Evolutionary conservation across 2,797 vertebrate genomes (phyloP), one percentile per base, ranked within the genome.

Genomic region (Enteromius radiatus): DNA sequence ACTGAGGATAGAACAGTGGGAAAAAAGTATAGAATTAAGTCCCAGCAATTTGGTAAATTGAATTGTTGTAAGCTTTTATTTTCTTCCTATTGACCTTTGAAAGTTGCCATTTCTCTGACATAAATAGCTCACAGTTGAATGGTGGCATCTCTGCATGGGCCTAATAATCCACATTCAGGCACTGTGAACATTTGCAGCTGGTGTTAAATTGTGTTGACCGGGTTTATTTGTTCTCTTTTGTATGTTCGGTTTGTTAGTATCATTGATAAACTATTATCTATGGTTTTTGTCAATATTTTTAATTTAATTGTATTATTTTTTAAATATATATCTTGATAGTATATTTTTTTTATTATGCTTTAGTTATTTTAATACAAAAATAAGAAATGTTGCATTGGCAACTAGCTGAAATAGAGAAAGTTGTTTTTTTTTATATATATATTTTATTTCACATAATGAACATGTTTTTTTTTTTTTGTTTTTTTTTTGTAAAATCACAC

Each of bases 21-120:
- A 8, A 43, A 43, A 68, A 43, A 43, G 65, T 26, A 11, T 43
- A 14, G 15, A n/a, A n/a, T 73, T 52, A 21, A 36, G 47, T 36
- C 21, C 49, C 5, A 73, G 70, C 43, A 0, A 52, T 73, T 52
- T 73, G 31, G 5, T 4, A 19, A 65, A 47, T 49, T n/a, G 3
- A 26, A 52, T 26, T 38, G 5, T 52, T 65, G 19, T 10, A 78
- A 12, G 41, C 56, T 61, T 61, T 74, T 74, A 69, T 54, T 68
- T 49, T 63, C 33, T 81, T 65, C 15, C 45, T 56, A 21, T 76
- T 79, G 21, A 75, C 76, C 76, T 82, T 85, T 87, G 38, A 61
- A 84, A 76, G 38, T 0, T 28, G 52, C 67, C 8, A 31, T 81
- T 76, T 82, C 76, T 26, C 21, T 21, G 10, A 64, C n/a, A 76